A percentile compares a stretch with the other conserved stretches of the same genome.
phyloP scores from a whole-genome alignment of 2,113 vertebrate species.

The Aspidoscelis tigris region DNA sequence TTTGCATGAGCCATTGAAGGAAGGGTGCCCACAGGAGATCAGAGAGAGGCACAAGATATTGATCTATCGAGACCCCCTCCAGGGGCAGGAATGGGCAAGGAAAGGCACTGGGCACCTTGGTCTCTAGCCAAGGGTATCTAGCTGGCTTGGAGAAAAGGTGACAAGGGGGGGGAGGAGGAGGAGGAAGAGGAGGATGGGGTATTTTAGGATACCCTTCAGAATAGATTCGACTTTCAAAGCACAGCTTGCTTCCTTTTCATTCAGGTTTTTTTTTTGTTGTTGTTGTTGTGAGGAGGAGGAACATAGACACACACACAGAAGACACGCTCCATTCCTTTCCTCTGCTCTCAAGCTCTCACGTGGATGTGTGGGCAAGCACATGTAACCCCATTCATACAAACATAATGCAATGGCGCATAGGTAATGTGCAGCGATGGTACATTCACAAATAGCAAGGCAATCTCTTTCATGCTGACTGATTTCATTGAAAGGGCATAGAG shows the following conservation, averaged over 20 bases:
- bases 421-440: slow-evolving; percentile 74
- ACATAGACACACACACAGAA: background rate
- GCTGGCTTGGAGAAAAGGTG: slow-evolving; percentile 43
- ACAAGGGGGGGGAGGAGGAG: slow-evolving; percentile 14
- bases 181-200: slow-evolving; percentile 31
- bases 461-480: slow-evolving; percentile 62
- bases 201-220: slow-evolving; percentile 73
- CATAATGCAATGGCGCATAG: slow-evolving; percentile 71
- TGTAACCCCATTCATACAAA: slow-evolving; percentile 83
- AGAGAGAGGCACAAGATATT: slow-evolving; percentile 67
- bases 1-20: slow-evolving; percentile 72
- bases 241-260: slow-evolving; percentile 67
- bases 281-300: slow-evolving; percentile 27
- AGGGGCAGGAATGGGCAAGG: slow-evolving; percentile 67
- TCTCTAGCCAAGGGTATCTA: slow-evolving; percentile 48
- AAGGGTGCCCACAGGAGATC: slow-evolving; percentile 68
- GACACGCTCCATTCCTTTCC: slow-evolving; percentile 50
- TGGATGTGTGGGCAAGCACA: slow-evolving; percentile 80
- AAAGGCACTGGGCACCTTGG: slow-evolving; percentile 51
- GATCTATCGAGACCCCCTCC: slow-evolving; percentile 69
- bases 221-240: slow-evolving; percentile 43
- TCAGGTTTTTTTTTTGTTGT: slow-evolving; percentile 49
- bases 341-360: slow-evolving; percentile 76
- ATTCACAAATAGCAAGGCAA: slow-evolving; percentile 75
- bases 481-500: slow-evolving; percentile 68